These are phyloP conservation scores for Heliconius hewitsoni DNA, from an alignment of 1,140 invertebrate genomes.

Conservation along the genomic window DNA sequence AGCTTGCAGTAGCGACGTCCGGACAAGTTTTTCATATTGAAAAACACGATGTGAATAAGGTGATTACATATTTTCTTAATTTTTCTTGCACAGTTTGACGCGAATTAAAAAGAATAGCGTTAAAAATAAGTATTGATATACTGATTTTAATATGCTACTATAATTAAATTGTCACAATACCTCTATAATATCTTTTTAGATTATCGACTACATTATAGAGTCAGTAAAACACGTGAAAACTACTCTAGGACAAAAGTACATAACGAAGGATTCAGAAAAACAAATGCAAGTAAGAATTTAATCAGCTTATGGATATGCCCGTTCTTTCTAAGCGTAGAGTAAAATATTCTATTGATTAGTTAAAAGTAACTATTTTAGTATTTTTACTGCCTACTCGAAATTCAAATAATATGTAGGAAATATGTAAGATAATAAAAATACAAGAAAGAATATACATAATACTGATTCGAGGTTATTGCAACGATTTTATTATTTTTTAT, in stretches of 20 bases:
- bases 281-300: neutral
- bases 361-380: too few relatives aligned
- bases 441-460: too few relatives aligned
- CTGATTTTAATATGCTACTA: too few relatives aligned
- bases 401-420: too few relatives aligned
- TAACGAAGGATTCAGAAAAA: slow-evolving; percentile 29
- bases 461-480: too few relatives aligned
- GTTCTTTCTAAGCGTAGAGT: too few relatives aligned
- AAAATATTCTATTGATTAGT: too few relatives aligned
- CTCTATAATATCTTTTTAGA: slow-evolving; percentile 1
- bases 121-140: too few relatives aligned
- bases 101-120: neutral
- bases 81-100: neutral
- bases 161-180: too few relatives aligned
- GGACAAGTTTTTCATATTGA: slow-evolving; percentile 60
- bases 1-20: slow-evolving; percentile 49
- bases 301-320: neutral
- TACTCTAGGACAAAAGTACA: slow-evolving; percentile 31
- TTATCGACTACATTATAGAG: slow-evolving; percentile 33
- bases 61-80: slow-evolving; percentile 20
- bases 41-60: slow-evolving; percentile 46
- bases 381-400: too few relatives aligned
- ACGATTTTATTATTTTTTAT: too few relatives aligned
- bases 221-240: slow-evolving; percentile 41
- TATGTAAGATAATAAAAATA: too few relatives aligned